Conservation (phyloP, 2,113 vertebrate species). For the Paralichthys olivaceus region DNA sequence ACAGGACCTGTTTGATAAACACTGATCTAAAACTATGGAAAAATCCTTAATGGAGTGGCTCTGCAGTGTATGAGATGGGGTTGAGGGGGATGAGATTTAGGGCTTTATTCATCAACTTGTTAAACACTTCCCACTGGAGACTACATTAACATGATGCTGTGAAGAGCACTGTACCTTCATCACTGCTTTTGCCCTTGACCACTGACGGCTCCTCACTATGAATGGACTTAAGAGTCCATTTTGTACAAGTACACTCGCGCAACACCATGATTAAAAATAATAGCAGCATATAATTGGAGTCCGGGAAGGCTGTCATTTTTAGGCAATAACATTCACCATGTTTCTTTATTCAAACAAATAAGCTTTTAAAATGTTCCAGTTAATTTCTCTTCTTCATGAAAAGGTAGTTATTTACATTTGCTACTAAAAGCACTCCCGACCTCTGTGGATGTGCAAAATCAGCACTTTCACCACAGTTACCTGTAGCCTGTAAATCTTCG, state of each 20-base stretch:
- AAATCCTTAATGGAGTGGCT: background rate
- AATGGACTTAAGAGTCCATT: background rate
- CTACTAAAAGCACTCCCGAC: background rate
- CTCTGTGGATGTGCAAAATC: background rate
- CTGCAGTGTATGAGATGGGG: background rate
- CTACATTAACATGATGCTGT: slow-evolving; percentile 24
- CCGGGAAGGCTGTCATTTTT: background rate
- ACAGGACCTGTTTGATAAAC: background rate
- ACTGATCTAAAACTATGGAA: slow-evolving; percentile 15
- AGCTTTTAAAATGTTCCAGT: background rate
- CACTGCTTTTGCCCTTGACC: slow-evolving; percentile 28
- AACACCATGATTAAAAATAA: slow-evolving; percentile 6
- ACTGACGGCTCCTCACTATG: slow-evolving; percentile 10
- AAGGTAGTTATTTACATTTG: background rate
- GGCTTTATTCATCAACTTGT: slow-evolving; percentile 39
- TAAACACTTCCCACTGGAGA: slow-evolving; percentile 21
- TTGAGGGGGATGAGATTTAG: background rate
- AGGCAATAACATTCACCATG: background rate
- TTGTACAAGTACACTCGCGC: background rate
- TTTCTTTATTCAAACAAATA: background rate
- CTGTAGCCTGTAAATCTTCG: background rate
- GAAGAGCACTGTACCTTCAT: background rate
- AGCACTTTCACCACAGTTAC: background rate
- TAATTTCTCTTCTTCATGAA: background rate
- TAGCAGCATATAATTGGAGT: background rate